Percentiles rank a stretch among this genome's conserved stretches.
Conservation (phyloP, 2,797 vertebrate genomes). For the Chiroxiphia lanceolata region DNA sequence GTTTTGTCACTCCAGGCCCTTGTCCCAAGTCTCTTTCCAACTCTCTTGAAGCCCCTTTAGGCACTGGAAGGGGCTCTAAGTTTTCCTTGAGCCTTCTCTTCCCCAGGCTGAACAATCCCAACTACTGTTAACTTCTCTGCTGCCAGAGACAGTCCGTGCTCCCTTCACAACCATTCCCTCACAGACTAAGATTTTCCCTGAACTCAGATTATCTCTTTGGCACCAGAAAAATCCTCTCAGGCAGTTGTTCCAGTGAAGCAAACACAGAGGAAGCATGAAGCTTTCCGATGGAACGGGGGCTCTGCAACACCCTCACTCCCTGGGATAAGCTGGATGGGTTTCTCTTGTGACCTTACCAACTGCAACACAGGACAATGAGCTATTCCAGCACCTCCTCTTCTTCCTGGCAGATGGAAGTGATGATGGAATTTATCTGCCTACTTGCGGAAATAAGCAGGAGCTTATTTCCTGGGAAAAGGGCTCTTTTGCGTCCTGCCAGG, state of each 20-base stretch:
- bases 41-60: neutral
- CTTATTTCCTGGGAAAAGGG: neutral
- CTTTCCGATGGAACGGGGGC: neutral
- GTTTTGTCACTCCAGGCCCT: neutral
- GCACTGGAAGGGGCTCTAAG: neutral
- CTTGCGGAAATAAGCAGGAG: neutral
- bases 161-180: neutral
- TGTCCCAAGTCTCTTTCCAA: neutral
- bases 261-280: neutral
- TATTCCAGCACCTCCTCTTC: neutral
- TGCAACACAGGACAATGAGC: neutral
- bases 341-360: neutral
- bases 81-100: neutral
- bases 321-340: neutral
- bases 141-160: neutral
- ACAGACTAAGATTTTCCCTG: conserved; percentile 20
- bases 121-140: neutral
- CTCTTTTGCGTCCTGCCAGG: neutral
- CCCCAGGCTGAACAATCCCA: neutral
- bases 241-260: conserved; percentile 39
- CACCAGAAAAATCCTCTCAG: neutral
- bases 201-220: conserved; percentile 21
- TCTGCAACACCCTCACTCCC: neutral
- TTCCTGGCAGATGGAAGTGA: neutral
- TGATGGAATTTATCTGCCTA: neutral